Conservation (phyloP, 2,797 vertebrate species). For the Balearica regulorum region DNA sequence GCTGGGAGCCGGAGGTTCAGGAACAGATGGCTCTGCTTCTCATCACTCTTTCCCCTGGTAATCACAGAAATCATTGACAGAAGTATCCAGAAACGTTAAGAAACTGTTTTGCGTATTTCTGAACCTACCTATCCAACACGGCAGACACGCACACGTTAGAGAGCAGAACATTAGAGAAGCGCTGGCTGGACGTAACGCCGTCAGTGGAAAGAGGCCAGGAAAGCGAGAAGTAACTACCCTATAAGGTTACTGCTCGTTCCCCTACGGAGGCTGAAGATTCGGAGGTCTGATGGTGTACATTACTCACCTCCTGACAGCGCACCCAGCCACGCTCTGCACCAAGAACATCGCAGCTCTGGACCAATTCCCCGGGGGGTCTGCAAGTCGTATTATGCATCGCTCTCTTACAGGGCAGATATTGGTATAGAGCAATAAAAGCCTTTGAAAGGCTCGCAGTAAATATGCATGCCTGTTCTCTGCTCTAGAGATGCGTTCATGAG, state of each 20-base stretch:
- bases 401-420: fast-evolving
- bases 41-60: neutral
- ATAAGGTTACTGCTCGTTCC: neutral
- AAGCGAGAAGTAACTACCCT: neutral
- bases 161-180: neutral
- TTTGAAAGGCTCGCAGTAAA: neutral
- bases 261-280: neutral
- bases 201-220: neutral
- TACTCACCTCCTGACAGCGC: neutral
- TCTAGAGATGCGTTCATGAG: neutral
- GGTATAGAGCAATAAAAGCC: neutral
- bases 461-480: neutral
- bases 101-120: neutral
- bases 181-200: neutral
- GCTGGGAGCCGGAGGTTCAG: neutral
- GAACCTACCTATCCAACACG: neutral
- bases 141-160: fast-evolving
- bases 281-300: neutral
- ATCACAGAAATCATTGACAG: neutral
- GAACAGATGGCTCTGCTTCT: neutral
- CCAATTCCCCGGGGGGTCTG: fast-evolving
- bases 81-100: neutral
- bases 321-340: neutral
- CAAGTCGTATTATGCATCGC: fast-evolving
- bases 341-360: neutral